Conservation (phyloP, 2,113 vertebrate species). For the Mystacornis crossleyi region DNA sequence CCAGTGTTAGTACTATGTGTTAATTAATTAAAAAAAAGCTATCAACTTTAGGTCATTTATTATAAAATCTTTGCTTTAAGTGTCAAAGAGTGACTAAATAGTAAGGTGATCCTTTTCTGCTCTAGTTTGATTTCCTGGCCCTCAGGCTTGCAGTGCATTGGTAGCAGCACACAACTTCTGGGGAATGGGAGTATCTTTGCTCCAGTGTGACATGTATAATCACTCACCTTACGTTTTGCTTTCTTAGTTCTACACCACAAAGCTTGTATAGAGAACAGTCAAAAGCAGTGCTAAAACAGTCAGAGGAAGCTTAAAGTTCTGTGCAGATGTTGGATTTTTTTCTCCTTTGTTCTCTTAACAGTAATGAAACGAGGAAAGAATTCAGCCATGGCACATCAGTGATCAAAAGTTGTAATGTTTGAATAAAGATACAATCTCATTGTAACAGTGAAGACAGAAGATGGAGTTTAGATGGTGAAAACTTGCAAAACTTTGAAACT, state of each 20-base stretch:
- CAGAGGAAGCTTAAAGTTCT: neutral
- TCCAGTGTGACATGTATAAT: neutral
- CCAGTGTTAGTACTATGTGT: neutral
- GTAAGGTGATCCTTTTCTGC: conserved; percentile 12
- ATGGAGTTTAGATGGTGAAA: neutral
- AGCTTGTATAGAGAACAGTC: neutral
- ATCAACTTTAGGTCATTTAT: neutral
- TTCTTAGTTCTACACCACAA: neutral
- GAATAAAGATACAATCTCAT: conserved; percentile 21
- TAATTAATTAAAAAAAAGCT: conserved; percentile 19
- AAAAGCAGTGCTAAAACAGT: neutral
- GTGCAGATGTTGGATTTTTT: conserved; percentile 9
- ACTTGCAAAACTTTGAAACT: conserved; percentile 7
- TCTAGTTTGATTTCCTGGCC: conserved; percentile 12
- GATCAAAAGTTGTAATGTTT: conserved; percentile 7
- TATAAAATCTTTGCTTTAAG: neutral
- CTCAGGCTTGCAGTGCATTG: neutral
- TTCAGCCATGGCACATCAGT: neutral
- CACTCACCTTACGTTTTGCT: neutral
- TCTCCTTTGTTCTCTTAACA: conserved; percentile 4
- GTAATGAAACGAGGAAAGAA: neutral
- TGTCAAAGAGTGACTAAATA: conserved; percentile 11
- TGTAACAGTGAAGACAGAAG: neutral
- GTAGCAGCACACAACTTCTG: neutral
- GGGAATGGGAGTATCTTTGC: neutral